phyloP scores from a whole-genome alignment of 2,888 invertebrate species.

The Tetropium fuscum region DNA sequence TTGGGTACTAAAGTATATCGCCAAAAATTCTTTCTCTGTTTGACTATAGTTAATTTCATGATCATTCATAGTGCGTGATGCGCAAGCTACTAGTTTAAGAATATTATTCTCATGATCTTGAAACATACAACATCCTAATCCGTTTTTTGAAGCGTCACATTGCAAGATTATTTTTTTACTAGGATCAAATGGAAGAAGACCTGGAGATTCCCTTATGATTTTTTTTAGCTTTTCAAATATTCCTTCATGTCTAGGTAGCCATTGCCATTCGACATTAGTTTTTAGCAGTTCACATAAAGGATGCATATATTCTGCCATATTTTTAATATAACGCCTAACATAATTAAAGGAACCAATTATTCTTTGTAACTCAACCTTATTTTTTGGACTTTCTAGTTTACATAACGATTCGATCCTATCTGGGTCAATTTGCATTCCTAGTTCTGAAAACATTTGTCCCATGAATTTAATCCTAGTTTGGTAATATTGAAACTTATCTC shows the following conservation, averaged over 20 bases:
- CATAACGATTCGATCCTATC: neutral
- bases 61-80: constrained; percentile 30
- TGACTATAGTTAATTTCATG: constrained; percentile 7
- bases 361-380: too few relatives aligned
- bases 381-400: neutral
- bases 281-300: too few relatives aligned
- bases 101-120: constrained; percentile 15
- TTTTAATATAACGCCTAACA: too few relatives aligned
- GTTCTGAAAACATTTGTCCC: too few relatives aligned
- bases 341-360: too few relatives aligned
- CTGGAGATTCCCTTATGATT: constrained; percentile 36
- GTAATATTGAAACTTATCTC: neutral
- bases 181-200: constrained; percentile 38
- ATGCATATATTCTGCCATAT: too few relatives aligned
- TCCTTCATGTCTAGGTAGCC: constrained; percentile 35
- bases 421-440: neutral
- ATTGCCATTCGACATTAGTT: too few relatives aligned
- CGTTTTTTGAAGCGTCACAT: constrained; percentile 40
- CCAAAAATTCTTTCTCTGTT: constrained; percentile 40
- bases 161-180: constrained; percentile 36
- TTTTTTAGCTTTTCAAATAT: constrained; percentile 36
- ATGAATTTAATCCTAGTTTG: neutral
- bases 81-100: constrained; percentile 30
- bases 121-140: constrained; percentile 22
- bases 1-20: constrained; percentile 37